These are phyloP conservation scores for Pteropus alecto DNA, from an alignment of 2,113 vertebrate species.

Conservation along the genomic window DNA sequence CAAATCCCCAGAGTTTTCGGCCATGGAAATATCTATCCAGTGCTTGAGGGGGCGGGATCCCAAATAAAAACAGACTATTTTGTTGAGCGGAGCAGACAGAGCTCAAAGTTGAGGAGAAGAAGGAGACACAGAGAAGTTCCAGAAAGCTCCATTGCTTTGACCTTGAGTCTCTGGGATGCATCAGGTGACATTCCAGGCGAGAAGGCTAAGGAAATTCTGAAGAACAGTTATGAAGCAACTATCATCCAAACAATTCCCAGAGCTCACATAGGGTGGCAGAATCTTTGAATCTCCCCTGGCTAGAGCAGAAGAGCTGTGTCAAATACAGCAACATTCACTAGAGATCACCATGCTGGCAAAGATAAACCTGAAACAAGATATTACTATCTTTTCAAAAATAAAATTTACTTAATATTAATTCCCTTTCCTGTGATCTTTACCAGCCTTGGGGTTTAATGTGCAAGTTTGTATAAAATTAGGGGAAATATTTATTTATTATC, in stretches of 20 bases:
- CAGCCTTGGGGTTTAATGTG: not conserved
- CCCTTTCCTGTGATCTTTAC: not conserved
- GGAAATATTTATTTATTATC: not conserved
- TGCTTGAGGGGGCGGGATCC: not conserved
- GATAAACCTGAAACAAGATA: not conserved
- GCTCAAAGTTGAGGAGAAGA: not conserved
- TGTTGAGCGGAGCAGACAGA: not conserved
- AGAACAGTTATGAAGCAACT: not conserved
- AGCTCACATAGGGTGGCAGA: not conserved
- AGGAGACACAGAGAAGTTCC: not conserved
- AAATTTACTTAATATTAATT: not conserved
- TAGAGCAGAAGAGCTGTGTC: not conserved
- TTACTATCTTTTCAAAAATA: not conserved
- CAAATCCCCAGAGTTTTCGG: not conserved
- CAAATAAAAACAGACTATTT: not conserved
- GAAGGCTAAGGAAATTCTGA: not conserved
- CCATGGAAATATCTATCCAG: not conserved
- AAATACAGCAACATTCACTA: not conserved
- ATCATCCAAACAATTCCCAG: not conserved
- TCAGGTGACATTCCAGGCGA: not conserved
- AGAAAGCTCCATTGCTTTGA: not conserved
- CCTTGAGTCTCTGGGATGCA: not conserved
- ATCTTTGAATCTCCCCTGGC: not conserved
- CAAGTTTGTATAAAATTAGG: not conserved
- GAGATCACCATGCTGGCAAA: not conserved